phyloP scores from a whole-genome alignment of 2,113 vertebrate species.

The Panthera leo region DNA sequence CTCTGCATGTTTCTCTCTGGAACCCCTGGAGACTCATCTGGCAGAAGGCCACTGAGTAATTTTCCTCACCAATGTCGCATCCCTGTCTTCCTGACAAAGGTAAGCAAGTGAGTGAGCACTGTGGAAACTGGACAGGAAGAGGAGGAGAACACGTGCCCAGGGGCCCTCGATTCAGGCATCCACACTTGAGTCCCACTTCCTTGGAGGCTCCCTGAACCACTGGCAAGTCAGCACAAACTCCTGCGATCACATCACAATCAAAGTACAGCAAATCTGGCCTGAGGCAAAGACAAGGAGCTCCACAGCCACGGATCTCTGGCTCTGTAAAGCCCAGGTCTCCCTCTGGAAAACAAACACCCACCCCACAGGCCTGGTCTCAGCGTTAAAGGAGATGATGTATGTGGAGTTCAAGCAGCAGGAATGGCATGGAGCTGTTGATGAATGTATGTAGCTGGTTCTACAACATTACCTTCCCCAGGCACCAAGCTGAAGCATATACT shows the following conservation, averaged over 20 bases:
- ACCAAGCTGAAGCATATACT: neutral
- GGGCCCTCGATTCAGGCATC: neutral
- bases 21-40: neutral
- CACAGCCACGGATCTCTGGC: neutral
- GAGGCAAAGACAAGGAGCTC: neutral
- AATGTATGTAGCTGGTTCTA: too few species aligned
- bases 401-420: neutral
- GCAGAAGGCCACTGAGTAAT: neutral
- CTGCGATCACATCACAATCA: neutral
- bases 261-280: neutral
- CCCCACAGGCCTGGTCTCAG: neutral
- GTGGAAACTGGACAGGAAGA: neutral
- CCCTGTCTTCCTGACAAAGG: neutral
- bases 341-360: too few species aligned
- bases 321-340: neutral
- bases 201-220: neutral
- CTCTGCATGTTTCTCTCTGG: neutral
- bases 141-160: neutral
- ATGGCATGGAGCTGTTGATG: rapidly evolving
- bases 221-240: neutral
- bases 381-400: neutral
- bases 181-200: neutral
- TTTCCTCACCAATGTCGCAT: neutral
- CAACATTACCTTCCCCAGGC: too few species aligned
- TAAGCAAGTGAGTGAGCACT: neutral